Evolutionary conservation across 2,113 vertebrate species (phyloP), one percentile per base, ranked within the genome.

Genomic region (Takifugu bimaculatus): DNA sequence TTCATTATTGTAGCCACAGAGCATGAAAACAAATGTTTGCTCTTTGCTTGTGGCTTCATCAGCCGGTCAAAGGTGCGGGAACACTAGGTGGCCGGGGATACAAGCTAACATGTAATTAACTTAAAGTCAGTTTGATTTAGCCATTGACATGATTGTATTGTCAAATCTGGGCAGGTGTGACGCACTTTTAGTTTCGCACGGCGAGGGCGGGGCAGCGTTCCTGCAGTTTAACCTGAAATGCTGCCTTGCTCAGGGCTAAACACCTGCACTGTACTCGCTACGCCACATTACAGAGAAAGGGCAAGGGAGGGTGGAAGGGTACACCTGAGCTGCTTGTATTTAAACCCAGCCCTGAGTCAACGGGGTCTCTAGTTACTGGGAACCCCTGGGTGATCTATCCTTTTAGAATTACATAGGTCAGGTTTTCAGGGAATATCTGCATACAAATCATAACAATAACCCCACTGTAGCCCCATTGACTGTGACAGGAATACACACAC

Each of bases 151-250:
- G 35, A 39, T 39, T 39, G 35, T 39, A 10, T 39, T 39, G 35
- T 39, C 35, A 39, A 9, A 39, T 11, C 35, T 9, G 35, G 7
- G 75, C 74, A 62, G 75, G 73, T 76, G 82, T 82, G 80, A 81
- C 48, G 72, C 65, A 74, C 82, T 62, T 79, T 56, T 42, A 50
- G 66, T 79, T 86, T 87, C 63, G 63, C 35, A 20, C 54, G 55
- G 71, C 15, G 47, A 74, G 72, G 88, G 87, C 53, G 86, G 84
- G 85, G 88, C 84, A 44, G 81, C 74, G 72, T 76, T 86, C 74
- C 76, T 77, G 78, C 82, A 66, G 85, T 85, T 87, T 78, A 84
- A 86, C 85, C 84, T 86, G 85, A 83, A 87, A 84, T 88, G 76
- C 69, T 80, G 68, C 82, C 65, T 89, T 54, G 88, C 86, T 88